Conservation (phyloP, 1,140 invertebrate genomes). For the Adelges cooleyi region DNA sequence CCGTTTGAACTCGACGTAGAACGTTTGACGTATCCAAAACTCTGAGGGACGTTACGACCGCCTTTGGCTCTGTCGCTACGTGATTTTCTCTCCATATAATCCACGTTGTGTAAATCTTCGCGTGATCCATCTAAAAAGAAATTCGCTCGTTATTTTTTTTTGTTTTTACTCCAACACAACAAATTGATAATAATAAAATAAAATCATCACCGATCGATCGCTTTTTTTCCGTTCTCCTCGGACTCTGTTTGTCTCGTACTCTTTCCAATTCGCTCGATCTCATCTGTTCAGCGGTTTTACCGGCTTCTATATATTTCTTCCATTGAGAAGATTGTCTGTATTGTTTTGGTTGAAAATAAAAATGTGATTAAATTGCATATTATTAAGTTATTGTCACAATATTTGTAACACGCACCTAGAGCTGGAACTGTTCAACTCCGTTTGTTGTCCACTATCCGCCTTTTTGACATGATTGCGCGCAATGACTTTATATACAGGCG, state of each 20-base stretch:
- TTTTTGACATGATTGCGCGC: constrained; percentile 43
- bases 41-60: constrained; percentile 54
- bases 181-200: background rate
- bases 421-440: constrained; percentile 37
- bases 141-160: no score
- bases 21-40: constrained; percentile 70
- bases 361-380: no score
- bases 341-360: no score
- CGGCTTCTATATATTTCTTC: constrained; percentile 47
- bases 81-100: constrained; percentile 29
- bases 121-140: constrained; percentile 23
- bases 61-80: constrained; percentile 46
- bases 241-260: constrained; percentile 23
- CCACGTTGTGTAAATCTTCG: constrained; percentile 27
- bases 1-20: constrained; percentile 47
- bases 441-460: constrained; percentile 47
- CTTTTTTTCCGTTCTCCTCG: constrained; percentile 21
- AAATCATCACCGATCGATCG: constrained; percentile 4
- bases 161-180: no score
- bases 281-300: constrained; percentile 24
- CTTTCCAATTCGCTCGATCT: constrained; percentile 16
- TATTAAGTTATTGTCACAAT: no score
- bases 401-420: background rate
- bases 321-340: constrained; percentile 44
- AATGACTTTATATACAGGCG: constrained; percentile 42